These are phyloP conservation scores for Tachuris rubrigastra DNA, from an alignment of 2,113 vertebrate genomes.

Conservation along the genomic window DNA sequence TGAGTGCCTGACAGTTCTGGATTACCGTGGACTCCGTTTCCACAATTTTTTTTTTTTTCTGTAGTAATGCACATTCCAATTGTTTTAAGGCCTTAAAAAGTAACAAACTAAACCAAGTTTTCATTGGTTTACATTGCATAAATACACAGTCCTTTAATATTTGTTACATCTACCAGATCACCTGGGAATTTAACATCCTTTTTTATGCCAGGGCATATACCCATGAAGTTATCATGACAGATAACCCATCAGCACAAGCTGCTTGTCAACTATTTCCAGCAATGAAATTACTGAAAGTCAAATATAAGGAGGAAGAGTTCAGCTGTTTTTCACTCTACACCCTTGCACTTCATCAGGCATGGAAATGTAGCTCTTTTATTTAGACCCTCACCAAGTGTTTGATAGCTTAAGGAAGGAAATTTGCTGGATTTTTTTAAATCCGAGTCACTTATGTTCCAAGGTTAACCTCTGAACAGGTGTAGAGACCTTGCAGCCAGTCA, in stretches of 20 bases:
- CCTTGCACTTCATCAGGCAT: not conserved
- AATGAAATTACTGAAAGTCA: not conserved
- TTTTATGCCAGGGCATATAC: not conserved
- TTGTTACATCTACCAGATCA: not conserved
- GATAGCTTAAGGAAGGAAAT: not conserved
- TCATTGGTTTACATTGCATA: not conserved
- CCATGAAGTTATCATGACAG: not conserved
- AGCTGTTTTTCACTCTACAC: not conserved
- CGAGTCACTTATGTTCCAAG: not conserved
- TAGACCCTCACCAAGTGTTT: not conserved
- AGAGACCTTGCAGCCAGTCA: not conserved
- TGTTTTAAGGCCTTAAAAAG: not conserved
- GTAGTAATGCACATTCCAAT: not conserved
- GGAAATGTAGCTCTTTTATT: not conserved
- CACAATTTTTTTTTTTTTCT: not conserved
- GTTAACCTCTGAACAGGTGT: not conserved
- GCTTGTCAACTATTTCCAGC: not conserved
- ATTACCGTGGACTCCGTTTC: fast-evolving
- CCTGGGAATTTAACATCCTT: not conserved
- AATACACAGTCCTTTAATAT: not conserved
- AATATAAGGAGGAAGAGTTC: not conserved
- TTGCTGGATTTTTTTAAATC: not conserved
- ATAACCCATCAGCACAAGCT: not conserved
- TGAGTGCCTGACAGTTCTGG: not conserved
- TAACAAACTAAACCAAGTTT: not conserved